These are phyloP conservation scores for Eulithis prunata DNA, from an alignment of 2,888 invertebrate genomes.

Conservation along the genomic window DNA sequence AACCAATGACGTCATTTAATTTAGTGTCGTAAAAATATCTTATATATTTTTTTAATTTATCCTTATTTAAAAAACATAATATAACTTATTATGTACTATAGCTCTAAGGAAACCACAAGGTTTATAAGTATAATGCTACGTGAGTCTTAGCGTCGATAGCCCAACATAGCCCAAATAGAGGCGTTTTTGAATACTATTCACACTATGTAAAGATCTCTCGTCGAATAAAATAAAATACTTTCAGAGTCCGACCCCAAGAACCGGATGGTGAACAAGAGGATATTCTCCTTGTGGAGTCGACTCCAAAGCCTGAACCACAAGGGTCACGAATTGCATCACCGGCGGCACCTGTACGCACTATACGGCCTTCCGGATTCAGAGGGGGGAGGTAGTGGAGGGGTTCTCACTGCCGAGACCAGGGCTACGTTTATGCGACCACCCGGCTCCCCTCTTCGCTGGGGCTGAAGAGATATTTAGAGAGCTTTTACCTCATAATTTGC, in stretches of 20 bases:
- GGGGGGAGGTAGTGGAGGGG: constrained; percentile 54
- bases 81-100: too few species aligned
- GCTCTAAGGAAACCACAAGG: too few species aligned
- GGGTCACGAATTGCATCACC: constrained; percentile 73
- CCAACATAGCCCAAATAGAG: too few species aligned
- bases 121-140: too few species aligned
- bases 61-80: too few species aligned
- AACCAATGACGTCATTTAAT: not conserved
- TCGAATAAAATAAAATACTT: constrained; percentile 34
- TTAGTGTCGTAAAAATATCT: too few species aligned
- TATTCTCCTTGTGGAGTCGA: constrained; percentile 78
- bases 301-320: constrained; percentile 73
- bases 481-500: constrained; percentile 32
- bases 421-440: constrained; percentile 73
- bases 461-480: constrained; percentile 53
- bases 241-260: constrained; percentile 57
- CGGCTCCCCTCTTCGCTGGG: constrained; percentile 78
- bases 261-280: constrained; percentile 67
- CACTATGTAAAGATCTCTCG: too few species aligned
- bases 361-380: constrained; percentile 69
- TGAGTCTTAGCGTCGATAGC: too few species aligned
- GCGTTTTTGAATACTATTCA: too few species aligned
- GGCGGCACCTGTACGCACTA: constrained; percentile 72
- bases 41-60: too few species aligned
- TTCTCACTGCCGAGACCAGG: constrained; percentile 74